phyloP scores from a whole-genome alignment of 2,888 invertebrate species.

The Drosophila subquinaria region DNA sequence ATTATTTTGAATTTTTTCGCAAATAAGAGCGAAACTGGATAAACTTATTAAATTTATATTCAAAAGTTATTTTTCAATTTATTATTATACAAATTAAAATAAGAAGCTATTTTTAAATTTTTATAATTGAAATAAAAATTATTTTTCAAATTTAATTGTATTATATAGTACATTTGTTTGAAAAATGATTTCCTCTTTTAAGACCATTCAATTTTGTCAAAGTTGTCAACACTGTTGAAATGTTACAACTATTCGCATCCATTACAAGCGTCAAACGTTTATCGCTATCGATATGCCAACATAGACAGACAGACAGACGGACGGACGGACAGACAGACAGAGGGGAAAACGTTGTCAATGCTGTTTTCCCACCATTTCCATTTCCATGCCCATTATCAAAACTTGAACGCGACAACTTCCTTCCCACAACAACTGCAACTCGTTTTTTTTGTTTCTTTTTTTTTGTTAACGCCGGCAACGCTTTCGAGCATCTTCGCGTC shows the following conservation, averaged over 20 bases:
- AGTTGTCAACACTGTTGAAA: neutral
- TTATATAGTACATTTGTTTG: too few relatives aligned
- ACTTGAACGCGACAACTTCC: slow-evolving; percentile 64
- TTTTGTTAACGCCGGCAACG: slow-evolving; percentile 38
- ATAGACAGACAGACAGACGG: neutral
- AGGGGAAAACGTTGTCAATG: slow-evolving; percentile 24
- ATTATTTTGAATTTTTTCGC: too few relatives aligned
- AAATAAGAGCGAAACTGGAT: too few relatives aligned
- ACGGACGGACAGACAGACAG: neutral
- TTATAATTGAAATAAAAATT: too few relatives aligned
- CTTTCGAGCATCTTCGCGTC: slow-evolving; percentile 68
- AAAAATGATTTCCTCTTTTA: too few relatives aligned
- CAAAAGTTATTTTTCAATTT: too few relatives aligned
- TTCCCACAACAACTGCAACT: slow-evolving; percentile 48
- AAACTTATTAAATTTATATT: too few relatives aligned
- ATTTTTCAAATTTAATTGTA: too few relatives aligned
- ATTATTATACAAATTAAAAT: too few relatives aligned
- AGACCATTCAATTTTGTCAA: too few relatives aligned
- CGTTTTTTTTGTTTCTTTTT: slow-evolving; percentile 45
- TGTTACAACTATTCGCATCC: slow-evolving; percentile 12
- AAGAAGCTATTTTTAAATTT: too few relatives aligned
- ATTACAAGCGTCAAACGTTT: slow-evolving; percentile 10
- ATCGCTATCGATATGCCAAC: slow-evolving; percentile 14
- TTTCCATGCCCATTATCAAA: slow-evolving; percentile 51
- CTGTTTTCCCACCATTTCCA: slow-evolving; percentile 40